Base-by-base conservation (phyloP, 2,888 invertebrate genomes). In the Heteromurus nitidus region DNA sequence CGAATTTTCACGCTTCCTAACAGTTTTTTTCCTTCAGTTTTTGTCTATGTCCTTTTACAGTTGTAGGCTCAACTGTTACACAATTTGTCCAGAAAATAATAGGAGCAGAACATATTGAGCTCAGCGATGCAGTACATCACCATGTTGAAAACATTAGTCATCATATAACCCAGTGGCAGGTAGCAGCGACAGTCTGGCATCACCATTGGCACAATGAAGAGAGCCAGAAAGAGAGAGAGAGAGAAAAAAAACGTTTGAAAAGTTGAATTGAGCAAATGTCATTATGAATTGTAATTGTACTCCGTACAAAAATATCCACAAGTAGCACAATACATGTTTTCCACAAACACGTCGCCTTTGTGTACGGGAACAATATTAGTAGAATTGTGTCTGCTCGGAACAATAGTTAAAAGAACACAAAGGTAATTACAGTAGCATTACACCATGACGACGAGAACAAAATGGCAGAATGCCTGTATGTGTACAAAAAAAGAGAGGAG, bases 211-310 rank as follows among this genome's bases (percentile, higher is more conserved):
- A 65, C 36, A 16, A n/a, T n/a, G n/a, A n/a, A n/a, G 28, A 28
- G 47, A 68, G 22, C 36, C 47, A 60, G 55, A 73, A 26, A 5
- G 50, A n/a, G 50, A 50, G n/a, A n/a, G 50, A 50, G 50, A 50
- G n/a, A 50, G n/a, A 11, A 50, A n/a, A 5, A 72, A 31, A 44
- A 36, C 13, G 36, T 36, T 5, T 36, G 36, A 9, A 13, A 5
- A 9, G 36, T 9, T 36, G 47, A n/a, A 47, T 9, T 36, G 36
- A 9, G 47, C 47, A 47, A n/a, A 47, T 47, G n/a, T 47, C 47
- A 47, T 47, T 47, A 47, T 3, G 7, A 47, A 47, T 47, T 13
- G 30, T 64, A 36, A 73, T 20, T 53, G 36, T 42, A 42, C 28
- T n/a, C n/a, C n/a, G n/a, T 13, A 47, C n/a, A 47, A 47, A 47